A percentile compares a stretch with the other conserved stretches of the same genome.
phyloP scores from a whole-genome alignment of 2,888 invertebrate species.

The Sesia apiformis region DNA sequence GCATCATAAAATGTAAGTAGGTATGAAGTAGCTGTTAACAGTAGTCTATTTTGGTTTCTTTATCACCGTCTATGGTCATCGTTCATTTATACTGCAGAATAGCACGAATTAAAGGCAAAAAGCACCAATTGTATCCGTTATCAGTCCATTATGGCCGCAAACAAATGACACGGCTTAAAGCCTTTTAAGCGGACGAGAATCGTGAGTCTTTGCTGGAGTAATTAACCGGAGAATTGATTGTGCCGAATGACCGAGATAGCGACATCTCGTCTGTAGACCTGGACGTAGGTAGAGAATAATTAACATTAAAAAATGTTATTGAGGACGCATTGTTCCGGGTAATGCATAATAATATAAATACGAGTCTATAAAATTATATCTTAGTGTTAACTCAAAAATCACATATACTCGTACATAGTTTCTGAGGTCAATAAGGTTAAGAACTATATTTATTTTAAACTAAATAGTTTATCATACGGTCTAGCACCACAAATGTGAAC shows the following conservation, averaged over 20 bases:
- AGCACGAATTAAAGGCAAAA: conserved; percentile 30
- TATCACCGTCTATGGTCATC: conserved; percentile 6
- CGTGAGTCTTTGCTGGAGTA: conserved; percentile 62
- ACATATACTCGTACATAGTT: no score
- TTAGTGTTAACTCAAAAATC: no score
- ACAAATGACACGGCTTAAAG: conserved; percentile 66
- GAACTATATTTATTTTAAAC: no score
- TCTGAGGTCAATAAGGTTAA: no score
- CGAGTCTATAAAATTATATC: no score
- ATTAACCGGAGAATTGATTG: conserved; percentile 56
- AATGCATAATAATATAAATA: no score
- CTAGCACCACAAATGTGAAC: no score
- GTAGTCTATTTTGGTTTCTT: neutral
- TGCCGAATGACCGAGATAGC: conserved; percentile 32
- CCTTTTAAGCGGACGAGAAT: conserved; percentile 62
- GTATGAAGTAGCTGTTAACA: no score
- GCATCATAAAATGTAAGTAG: no score
- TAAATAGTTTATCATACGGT: no score
- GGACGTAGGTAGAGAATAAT: conserved; percentile 6
- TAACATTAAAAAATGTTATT: neutral
- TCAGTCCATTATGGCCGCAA: conserved; percentile 64
- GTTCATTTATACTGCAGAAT: conserved; percentile 11
- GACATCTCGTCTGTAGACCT: conserved; percentile 6
- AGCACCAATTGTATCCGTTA: conserved; percentile 50
- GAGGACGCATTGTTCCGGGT: no score